phyloP scores from a whole-genome alignment of 1,140 invertebrate genomes.

The Helicoverpa armigera region DNA sequence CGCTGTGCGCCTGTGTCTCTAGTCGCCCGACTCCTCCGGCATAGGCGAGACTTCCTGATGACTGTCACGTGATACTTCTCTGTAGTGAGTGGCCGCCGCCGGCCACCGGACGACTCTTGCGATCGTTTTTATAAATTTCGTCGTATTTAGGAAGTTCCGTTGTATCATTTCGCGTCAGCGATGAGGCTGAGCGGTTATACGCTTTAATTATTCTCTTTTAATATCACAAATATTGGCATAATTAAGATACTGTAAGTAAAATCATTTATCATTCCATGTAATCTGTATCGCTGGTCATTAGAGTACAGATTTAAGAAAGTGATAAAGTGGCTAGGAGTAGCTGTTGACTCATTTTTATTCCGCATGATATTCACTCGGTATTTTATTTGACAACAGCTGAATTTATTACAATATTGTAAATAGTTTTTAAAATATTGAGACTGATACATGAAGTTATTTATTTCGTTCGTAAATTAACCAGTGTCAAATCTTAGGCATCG shows the following conservation, averaged over 20 bases:
- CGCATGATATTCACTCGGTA: constrained; percentile 61
- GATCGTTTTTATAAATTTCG: constrained; percentile 36
- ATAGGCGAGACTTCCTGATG: neutral
- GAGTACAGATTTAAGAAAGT: constrained; percentile 50
- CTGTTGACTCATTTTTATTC: constrained; percentile 55
- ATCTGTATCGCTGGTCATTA: constrained; percentile 48
- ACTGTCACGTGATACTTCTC: constrained; percentile 8
- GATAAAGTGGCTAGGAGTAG: constrained; percentile 54
- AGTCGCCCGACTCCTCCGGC: constrained; percentile 85
- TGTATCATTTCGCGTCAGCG: constrained; percentile 55
- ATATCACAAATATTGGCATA: constrained; percentile 67
- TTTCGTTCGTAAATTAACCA: constrained; percentile 81
- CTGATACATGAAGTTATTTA: constrained; percentile 85
- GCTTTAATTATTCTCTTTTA: constrained; percentile 70
- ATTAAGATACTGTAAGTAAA: constrained; percentile 64
- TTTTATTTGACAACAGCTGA: constrained; percentile 73
- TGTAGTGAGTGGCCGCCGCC: neutral
- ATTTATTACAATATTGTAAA: constrained; percentile 81
- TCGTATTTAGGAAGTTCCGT: constrained; percentile 30
- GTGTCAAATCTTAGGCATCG: constrained; percentile 78
- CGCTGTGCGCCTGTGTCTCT: constrained; percentile 85
- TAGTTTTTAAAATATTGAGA: constrained; percentile 84
- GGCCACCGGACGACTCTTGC: neutral
- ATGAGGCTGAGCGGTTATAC: constrained; percentile 63
- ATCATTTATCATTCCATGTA: constrained; percentile 75